A percentile compares a stretch with the other conserved stretches of the same genome.
These are phyloP conservation scores for Lagria hirta DNA, from an alignment of 2,888 invertebrate genomes.

Conservation along the genomic window DNA sequence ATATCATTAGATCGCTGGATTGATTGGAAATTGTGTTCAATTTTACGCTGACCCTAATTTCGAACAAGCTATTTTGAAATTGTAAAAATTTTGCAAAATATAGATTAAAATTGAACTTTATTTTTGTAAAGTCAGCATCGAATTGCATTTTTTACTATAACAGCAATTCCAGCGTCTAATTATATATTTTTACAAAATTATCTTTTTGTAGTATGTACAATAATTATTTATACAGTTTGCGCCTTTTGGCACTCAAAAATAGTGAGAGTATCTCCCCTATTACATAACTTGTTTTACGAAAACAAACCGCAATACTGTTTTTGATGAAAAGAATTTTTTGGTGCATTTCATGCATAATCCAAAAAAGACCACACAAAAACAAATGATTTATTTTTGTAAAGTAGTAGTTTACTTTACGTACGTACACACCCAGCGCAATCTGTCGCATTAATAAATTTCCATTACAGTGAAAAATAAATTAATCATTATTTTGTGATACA, in stretches of 20 bases:
- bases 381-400: conserved; percentile 36
- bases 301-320: conserved; percentile 19
- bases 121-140: conserved; percentile 7
- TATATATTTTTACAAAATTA: conserved; percentile 35
- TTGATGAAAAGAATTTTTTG: conserved; percentile 15
- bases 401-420: conserved; percentile 38
- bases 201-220: conserved; percentile 49
- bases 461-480: conserved; percentile 6
- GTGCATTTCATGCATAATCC: conserved; percentile 27
- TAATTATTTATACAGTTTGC: conserved; percentile 40
- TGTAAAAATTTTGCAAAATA: conserved; percentile 3
- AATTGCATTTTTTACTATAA: conserved; percentile 6
- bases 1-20: conserved; percentile 23
- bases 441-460: conserved; percentile 9
- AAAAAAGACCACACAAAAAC: conserved; percentile 12
- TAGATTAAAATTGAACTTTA: conserved; percentile 8
- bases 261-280: conserved; percentile 45
- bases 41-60: not conserved
- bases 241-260: conserved; percentile 47
- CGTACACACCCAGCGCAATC: conserved; percentile 31
- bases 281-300: conserved; percentile 28
- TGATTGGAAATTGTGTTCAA: conserved; percentile 7
- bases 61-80: conserved; percentile 2
- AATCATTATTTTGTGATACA: conserved; percentile 3
- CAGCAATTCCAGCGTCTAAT: conserved; percentile 22